Conservation (phyloP, 1,140 invertebrate genomes). For the Rhagoletis pomonella region DNA sequence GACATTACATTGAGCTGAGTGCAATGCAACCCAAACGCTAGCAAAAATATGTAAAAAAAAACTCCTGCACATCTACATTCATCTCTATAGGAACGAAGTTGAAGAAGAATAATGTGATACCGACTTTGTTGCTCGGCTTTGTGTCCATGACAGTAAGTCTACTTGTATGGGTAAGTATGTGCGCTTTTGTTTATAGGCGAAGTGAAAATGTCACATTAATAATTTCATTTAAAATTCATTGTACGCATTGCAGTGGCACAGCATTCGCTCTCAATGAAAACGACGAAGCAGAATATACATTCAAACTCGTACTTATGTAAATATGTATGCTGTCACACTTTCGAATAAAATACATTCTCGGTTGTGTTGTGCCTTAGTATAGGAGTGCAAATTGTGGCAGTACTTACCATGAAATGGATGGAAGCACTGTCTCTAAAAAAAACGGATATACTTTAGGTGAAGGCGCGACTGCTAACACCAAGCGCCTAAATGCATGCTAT, state of each 20-base stretch:
- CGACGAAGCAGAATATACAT: background rate
- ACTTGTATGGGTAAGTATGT: too few species aligned
- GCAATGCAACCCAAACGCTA: background rate
- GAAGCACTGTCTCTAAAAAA: too few species aligned
- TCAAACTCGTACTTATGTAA: background rate
- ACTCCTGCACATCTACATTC: background rate
- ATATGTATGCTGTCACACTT: too few species aligned
- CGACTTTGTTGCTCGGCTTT: background rate
- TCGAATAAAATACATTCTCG: too few species aligned
- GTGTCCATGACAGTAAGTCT: too few species aligned
- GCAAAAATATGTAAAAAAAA: background rate
- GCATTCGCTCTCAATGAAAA: slow-evolving; percentile 20
- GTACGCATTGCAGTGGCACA: slow-evolving; percentile 51
- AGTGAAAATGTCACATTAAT: slow-evolving; percentile 53
- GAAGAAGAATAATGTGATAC: background rate
- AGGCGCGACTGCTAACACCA: too few species aligned
- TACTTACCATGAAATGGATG: too few species aligned
- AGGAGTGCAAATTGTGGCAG: too few species aligned
- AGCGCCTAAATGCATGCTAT: too few species aligned
- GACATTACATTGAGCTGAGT: background rate
- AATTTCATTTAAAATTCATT: slow-evolving; percentile 53
- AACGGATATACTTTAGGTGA: too few species aligned
- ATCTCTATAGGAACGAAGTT: too few species aligned
- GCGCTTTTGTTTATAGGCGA: slow-evolving; percentile 39
- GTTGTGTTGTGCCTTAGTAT: too few species aligned